Evolutionary conservation across 1,140 invertebrate species (phyloP).

Genomic region (Lethrus apterus): DNA sequence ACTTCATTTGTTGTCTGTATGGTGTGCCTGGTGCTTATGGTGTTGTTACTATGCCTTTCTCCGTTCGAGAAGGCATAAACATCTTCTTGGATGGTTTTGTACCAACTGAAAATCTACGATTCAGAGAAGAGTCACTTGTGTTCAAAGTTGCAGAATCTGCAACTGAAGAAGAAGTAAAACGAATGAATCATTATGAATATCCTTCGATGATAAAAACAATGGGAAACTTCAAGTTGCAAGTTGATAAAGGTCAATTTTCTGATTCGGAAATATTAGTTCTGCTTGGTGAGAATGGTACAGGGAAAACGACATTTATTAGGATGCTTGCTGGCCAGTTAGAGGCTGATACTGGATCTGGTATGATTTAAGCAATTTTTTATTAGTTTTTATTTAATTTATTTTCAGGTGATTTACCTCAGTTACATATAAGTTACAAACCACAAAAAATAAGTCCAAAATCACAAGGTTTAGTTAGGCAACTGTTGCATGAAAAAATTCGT

Average conservation of each 20-base stretch:
- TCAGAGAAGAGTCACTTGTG: conserved; percentile 91
- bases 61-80: conserved; percentile 98
- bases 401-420: conserved; percentile 70
- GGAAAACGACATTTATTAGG: conserved; percentile 98
- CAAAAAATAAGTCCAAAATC: conserved; percentile 99
- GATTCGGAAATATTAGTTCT: conserved; percentile 99
- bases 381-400: conserved; percentile 13
- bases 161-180: conserved; percentile 93
- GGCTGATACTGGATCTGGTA: conserved; percentile 79
- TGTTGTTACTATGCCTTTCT: conserved; percentile 99
- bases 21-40: conserved; percentile 98
- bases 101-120: conserved; percentile 97
- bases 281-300: conserved; percentile 98
- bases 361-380: conserved; percentile 11
- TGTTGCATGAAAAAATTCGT: conserved; percentile 93
- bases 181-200: conserved; percentile 95
- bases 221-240: conserved; percentile 74
- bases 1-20: conserved; percentile 98
- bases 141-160: conserved; percentile 99
- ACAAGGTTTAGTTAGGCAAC: conserved; percentile 82
- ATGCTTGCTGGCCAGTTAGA: conserved; percentile 94
- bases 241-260: conserved; percentile 91
- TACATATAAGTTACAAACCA: conserved; percentile 99
- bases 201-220: conserved; percentile 79
- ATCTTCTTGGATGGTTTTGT: conserved; percentile 99